Base-by-base conservation (phyloP, 1,140 invertebrate genomes). In the Maniola jurtina region DNA sequence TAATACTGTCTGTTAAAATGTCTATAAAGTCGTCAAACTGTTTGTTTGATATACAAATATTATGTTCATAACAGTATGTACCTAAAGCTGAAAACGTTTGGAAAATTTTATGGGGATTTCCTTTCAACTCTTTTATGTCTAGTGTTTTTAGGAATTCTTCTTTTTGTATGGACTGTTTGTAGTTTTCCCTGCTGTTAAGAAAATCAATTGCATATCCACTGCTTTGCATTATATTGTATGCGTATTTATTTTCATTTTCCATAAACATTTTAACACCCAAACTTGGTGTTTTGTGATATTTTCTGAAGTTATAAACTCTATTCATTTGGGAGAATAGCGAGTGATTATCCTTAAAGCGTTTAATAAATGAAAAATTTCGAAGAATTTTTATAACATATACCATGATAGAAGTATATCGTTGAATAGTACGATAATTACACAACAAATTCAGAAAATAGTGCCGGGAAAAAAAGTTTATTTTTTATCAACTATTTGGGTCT, bases 21-120 rank as follows among this genome's bases (percentile, higher is more conserved):
- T 91, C 83, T 35, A 93, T 88, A 71, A 92, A 87, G 62, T 76
- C 73, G 71, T 90, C 88, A 82, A 90, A 90, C 9, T 82, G 81
- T 66, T 69, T 72, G 63, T 87, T 70, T 54, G 91, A 84, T 54
- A 92, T 77, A 66, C 76, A 66, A 47, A 92, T 68, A 38, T 83
- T 81, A 64, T 92, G 74, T 63, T 79, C 45, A 47, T 71, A 65
- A 64, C 90, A 88, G 77, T 89, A 92, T 58, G 72, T 55, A 61
- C 83, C 75, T 6, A 92, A 73, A 13, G 57, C 69, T 62, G 79
- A 73, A 71, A 93, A 91, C 6, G 73, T 71, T 15, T 83, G 52
- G 34, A 90, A 77, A 55, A 93, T 73, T 61, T 88, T 61, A 14
- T 73, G 2, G 40, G 73, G 36, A 61, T 79, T 50, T 66, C 83